phyloP scores from a whole-genome alignment of 2,113 vertebrate genomes.

The Elgaria multicarinata region DNA sequence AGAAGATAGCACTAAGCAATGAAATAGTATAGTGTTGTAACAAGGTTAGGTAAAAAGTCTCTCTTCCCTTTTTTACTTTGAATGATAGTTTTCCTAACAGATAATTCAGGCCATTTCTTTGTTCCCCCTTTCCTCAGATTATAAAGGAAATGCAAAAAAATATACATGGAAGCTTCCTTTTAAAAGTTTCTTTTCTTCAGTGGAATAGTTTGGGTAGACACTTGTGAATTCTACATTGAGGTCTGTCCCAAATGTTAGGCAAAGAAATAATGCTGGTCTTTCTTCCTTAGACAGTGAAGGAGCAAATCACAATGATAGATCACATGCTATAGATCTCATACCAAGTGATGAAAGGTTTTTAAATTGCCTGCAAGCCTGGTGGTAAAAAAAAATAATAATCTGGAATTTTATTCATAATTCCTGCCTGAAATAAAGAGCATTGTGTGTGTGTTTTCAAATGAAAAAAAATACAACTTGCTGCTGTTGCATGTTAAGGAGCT shows the following conservation, averaged over 20 bases:
- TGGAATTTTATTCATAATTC: conserved; percentile 10
- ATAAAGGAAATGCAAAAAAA: conserved; percentile 7
- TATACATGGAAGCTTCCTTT: not conserved
- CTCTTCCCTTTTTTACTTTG: not conserved
- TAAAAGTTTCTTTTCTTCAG: conserved; percentile 3
- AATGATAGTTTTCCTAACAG: not conserved
- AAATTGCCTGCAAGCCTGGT: not conserved
- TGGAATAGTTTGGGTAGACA: not conserved
- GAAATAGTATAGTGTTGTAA: fast-evolving
- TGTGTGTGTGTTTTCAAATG: not conserved
- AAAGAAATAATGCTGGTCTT: not conserved
- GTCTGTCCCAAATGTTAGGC: not conserved
- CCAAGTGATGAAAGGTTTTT: not conserved
- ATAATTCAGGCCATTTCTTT: not conserved
- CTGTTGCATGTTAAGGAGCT: not conserved
- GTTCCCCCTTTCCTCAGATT: not conserved
- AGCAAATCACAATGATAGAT: conserved; percentile 1
- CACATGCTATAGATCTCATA: fast-evolving
- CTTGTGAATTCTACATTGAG: not conserved
- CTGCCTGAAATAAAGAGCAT: not conserved
- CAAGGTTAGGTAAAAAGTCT: not conserved
- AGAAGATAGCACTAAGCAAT: not conserved
- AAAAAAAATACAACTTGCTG: not conserved
- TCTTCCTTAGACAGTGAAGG: not conserved
- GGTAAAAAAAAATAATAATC: conserved; percentile 1